phyloP scores from a whole-genome alignment of 2,888 invertebrate species.

The Antheraea yamamai region DNA sequence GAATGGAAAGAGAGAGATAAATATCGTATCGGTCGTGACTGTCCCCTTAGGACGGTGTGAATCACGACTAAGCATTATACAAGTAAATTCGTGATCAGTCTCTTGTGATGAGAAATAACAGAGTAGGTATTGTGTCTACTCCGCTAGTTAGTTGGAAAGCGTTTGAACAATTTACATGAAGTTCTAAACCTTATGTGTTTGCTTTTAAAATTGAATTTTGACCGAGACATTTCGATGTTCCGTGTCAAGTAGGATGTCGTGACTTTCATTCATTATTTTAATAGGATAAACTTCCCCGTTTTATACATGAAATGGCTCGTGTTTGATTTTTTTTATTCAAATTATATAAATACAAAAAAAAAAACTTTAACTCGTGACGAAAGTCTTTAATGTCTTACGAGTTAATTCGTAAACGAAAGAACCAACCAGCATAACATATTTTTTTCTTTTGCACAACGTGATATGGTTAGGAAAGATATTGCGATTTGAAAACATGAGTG shows the following conservation, averaged over 20 bases:
- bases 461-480: too few relatives aligned
- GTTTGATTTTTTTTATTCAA: slow-evolving; percentile 1
- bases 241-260: background rate
- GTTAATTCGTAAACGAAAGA: too few relatives aligned
- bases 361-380: background rate
- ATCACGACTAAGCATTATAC: slow-evolving; percentile 61
- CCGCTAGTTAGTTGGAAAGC: slow-evolving; percentile 22
- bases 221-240: background rate
- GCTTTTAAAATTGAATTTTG: background rate
- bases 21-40: background rate
- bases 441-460: too few relatives aligned
- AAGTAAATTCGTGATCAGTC: slow-evolving; percentile 47
- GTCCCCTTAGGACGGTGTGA: slow-evolving; percentile 38
- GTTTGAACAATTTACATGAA: background rate
- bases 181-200: background rate
- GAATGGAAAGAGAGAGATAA: slow-evolving; percentile 31
- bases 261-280: slow-evolving; percentile 1
- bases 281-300: background rate
- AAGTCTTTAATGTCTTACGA: too few relatives aligned
- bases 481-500: too few relatives aligned
- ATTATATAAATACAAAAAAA: background rate
- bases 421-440: too few relatives aligned
- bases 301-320: background rate
- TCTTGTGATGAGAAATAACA: slow-evolving; percentile 35
- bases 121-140: slow-evolving; percentile 24